Evolutionary conservation across 2,797 vertebrate species (phyloP), one percentile per base, ranked within the genome.

Genomic region (Poecilia gillii): DNA sequence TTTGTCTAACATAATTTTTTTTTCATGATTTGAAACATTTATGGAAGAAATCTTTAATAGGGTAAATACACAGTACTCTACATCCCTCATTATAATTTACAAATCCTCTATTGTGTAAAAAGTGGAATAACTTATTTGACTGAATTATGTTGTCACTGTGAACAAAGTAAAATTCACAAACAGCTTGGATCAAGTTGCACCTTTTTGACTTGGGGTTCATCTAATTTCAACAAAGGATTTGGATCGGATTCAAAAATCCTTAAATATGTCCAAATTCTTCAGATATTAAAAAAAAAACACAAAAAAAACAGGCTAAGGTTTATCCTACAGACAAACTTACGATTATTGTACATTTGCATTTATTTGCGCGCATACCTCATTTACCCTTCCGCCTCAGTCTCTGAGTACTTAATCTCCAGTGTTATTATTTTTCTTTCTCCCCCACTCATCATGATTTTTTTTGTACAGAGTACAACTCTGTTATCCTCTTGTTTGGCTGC

Each of bases 391-490:
- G 81, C 75, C 75, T 90, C 72, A 88, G 71, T 80, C 85, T 81
- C 80, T 68, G 86, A 80, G 82, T 83, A 78, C 79, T 81, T 85
- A 89, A 90, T 79, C 88, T 86, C 78, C 75, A 90, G 87, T 92
- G 84, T 91, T 89, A 85, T 87, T 72, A 25, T 55, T 53, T 55
- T 74, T 57, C 43, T 59, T 80, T 87, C 85, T 76, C 74, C 73
- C 66, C 80, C 72, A 77, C 80, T 87, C 86, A 76, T 89, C 81
- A 85, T 89, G 89, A 90, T 91, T 47, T 72, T 28, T 82, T 33
- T 87, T 90, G 75, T 72, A 81, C 77, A 76, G 84, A 87, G 90
- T 89, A 75, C 78, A 87, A 89, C 91, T 92, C 84, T 90, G 79
- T 91, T 90, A 81, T 88, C 84, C 81, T 74, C 75, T 77, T 77